Evolutionary conservation across 2,797 vertebrate species (phyloP), one percentile per base, ranked within the genome.

Genomic region (Chelidonichthys spinosus): DNA sequence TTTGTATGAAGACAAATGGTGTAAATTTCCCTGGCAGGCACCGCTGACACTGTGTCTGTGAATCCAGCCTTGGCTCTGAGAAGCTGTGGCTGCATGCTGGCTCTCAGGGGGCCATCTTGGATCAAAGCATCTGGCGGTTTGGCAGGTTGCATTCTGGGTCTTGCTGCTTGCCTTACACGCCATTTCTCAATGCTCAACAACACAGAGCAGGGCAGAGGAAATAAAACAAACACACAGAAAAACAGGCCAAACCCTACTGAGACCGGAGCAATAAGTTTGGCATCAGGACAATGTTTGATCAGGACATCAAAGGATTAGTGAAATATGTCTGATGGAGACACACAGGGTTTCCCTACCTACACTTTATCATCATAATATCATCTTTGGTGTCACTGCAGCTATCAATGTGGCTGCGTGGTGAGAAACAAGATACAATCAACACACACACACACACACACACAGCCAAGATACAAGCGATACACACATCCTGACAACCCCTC

Each of bases 51-150:
- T 72, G 83, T 85, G 78, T 89, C 87, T 82, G 85, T 70, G 89
- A 69, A 83, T 87, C 90, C 86, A 84, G 88, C 83, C 87, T 87
- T 92, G 91, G 91, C 91, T 88, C 79, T 0, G 80, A 76, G 70
- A 83, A 35, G 63, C 74, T 71, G 86, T 68, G 85, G 77, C 85
- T 87, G 76, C 90, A 81, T 89, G 89, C 88, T 90, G 88, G 90
- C 88, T 93, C 91, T 91, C 88, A 11, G 79, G 89, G 82, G 88
- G 85, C 89, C 90, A 89, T 92, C 86, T 92, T 93, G 90, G 91
- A 92, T 91, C 90, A 90, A 90, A 91, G 91, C 89, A 91, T 91
- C 92, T 91, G 86, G 86, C 82, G 60, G 78, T 82, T 89, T 92
- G 90, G 91, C 92, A 91, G 83, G 81, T 81, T 84, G 81, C 81